Conservation (phyloP, 2,797 vertebrate species). For the Lophius americanus region DNA sequence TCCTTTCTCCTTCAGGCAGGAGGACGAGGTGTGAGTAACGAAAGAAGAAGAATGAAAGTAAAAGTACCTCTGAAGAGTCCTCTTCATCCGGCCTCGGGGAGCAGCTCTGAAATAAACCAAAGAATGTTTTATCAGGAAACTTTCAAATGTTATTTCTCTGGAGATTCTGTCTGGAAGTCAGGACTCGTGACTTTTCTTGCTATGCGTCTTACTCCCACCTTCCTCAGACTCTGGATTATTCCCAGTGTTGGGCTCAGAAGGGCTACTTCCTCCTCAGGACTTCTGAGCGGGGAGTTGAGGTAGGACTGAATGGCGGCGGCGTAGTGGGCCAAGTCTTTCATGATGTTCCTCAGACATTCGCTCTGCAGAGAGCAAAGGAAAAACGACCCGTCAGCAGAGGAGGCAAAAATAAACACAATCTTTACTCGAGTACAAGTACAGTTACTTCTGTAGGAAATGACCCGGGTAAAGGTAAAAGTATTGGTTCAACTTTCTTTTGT, state of each 20-base stretch:
- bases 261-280: neutral
- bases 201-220: conserved; percentile 36
- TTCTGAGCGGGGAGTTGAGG: neutral
- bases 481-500: too few relatives aligned
- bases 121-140: conserved; percentile 47
- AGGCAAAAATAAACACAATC: neutral
- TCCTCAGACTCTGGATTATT: conserved; percentile 45
- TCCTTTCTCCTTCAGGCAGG: neutral
- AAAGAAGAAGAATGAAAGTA: conserved; percentile 27
- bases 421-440: too few relatives aligned
- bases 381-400: neutral
- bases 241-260: conserved; percentile 40
- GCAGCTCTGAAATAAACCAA: conserved; percentile 64
- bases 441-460: too few relatives aligned
- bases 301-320: conserved; percentile 60
- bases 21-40: conserved; percentile 1
- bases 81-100: conserved; percentile 4
- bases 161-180: conserved; percentile 26
- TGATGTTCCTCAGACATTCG: conserved; percentile 85
- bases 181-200: neutral
- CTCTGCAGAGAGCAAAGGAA: conserved; percentile 66
- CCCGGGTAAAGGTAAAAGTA: too few relatives aligned
- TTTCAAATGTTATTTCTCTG: conserved; percentile 54
- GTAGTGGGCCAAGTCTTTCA: conserved; percentile 82
- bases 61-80: conserved; percentile 58